Conservation (phyloP, 2,888 invertebrate species). For the Archaeoteleia sp. region DNA sequence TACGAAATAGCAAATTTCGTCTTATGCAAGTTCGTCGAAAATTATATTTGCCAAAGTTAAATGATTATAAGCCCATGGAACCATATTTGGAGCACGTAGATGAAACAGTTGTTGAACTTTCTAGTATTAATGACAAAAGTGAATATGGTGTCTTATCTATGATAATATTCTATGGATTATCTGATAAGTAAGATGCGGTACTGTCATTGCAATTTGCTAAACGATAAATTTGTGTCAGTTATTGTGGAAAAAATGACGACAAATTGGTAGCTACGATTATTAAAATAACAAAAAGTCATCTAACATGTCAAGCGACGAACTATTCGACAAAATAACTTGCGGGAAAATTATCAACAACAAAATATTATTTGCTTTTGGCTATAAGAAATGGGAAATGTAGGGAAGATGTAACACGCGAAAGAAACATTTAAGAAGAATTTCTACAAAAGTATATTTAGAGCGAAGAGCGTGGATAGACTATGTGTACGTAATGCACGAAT, state of each 20-base stretch:
- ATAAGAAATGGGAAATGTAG: too few species aligned
- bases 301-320: too few species aligned
- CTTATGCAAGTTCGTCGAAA: constrained; percentile 24
- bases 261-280: too few species aligned
- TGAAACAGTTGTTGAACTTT: constrained; percentile 23
- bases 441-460: too few species aligned
- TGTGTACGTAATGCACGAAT: too few species aligned
- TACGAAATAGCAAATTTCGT: constrained; percentile 29
- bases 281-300: too few species aligned
- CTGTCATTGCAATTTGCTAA: constrained; percentile 23
- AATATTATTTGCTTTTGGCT: too few species aligned
- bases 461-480: too few species aligned
- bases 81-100: constrained; percentile 22
- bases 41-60: constrained; percentile 19
- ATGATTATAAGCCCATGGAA: constrained; percentile 2
- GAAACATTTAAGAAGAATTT: too few species aligned
- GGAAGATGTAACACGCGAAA: too few species aligned
- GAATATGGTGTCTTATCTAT: constrained; percentile 36
- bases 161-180: constrained; percentile 27
- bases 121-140: constrained; percentile 24
- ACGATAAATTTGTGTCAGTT: constrained; percentile 12
- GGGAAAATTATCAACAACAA: too few species aligned
- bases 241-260: constrained; percentile 14
- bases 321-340: too few species aligned
- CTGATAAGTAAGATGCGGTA: constrained; percentile 25